Percentiles rank a stretch among this genome's conserved stretches.
These are phyloP conservation scores for Chelonus formosanus DNA, from an alignment of 2,888 invertebrate genomes.

Conservation along the genomic window DNA sequence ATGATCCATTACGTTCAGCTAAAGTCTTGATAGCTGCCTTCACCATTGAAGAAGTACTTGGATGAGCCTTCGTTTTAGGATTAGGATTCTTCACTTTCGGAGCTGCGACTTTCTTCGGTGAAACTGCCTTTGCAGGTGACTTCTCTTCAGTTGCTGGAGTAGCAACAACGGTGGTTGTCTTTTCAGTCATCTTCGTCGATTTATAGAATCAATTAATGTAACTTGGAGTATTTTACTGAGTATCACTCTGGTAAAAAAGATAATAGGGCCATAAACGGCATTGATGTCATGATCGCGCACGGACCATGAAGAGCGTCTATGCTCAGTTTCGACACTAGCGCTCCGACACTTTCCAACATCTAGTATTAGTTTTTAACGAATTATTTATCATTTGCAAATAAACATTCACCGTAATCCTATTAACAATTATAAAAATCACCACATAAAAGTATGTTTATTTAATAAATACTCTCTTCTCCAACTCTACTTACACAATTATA, in stretches of 20 bases:
- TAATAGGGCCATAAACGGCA: too few relatives aligned
- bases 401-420: too few relatives aligned
- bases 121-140: neutral
- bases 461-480: too few relatives aligned
- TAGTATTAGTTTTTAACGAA: too few relatives aligned
- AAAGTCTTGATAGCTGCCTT: slow-evolving; percentile 68
- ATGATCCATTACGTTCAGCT: slow-evolving; percentile 47
- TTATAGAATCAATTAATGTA: neutral
- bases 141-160: slow-evolving; percentile 3
- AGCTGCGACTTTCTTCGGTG: slow-evolving; percentile 12
- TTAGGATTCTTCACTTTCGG: neutral
- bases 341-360: too few relatives aligned
- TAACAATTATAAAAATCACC: too few relatives aligned
- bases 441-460: too few relatives aligned
- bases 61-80: slow-evolving; percentile 58
- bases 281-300: slow-evolving; percentile 16
- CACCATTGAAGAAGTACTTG: slow-evolving; percentile 69
- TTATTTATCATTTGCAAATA: too few relatives aligned
- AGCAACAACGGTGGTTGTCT: slow-evolving; percentile 20
- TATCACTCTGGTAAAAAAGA: neutral
- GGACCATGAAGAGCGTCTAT: slow-evolving; percentile 36
- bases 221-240: neutral
- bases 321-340: too few relatives aligned
- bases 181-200: slow-evolving; percentile 20
- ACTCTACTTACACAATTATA: too few relatives aligned